These are phyloP conservation scores for Rhagoletis zephyria DNA, from an alignment of 1,140 invertebrate genomes.

Conservation along the genomic window DNA sequence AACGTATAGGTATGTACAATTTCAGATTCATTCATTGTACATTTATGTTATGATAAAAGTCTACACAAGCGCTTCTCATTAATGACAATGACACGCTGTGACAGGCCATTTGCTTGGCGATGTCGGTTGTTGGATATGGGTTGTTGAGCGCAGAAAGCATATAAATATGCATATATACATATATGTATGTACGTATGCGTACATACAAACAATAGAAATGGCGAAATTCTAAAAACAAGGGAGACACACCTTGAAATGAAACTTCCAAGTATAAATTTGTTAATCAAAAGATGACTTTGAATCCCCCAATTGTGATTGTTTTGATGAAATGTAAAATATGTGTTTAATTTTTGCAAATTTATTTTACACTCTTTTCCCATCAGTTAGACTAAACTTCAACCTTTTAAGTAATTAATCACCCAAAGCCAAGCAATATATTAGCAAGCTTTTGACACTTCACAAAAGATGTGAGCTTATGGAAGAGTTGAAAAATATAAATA, in stretches of 20 bases:
- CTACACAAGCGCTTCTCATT: not conserved
- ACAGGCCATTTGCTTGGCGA: not conserved
- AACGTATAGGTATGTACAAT: no score
- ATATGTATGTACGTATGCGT: no score
- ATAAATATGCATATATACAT: not conserved
- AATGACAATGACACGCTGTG: constrained; percentile 24
- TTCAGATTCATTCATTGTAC: not conserved
- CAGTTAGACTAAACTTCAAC: no score
- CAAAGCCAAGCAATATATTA: no score
- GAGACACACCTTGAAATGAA: not conserved
- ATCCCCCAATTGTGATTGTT: no score
- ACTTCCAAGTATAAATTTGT: not conserved
- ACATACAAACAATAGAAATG: not conserved
- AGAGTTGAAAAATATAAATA: no score
- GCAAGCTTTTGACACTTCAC: no score
- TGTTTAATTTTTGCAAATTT: no score
- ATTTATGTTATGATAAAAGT: not conserved
- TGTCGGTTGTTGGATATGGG: not conserved
- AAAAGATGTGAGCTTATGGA: no score
- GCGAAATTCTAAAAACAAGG: not conserved
- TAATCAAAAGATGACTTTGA: not conserved
- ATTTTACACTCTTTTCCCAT: no score
- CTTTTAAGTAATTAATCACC: no score
- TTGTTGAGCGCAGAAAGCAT: not conserved
- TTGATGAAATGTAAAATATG: no score